Evolutionary conservation across 2,797 vertebrate genomes (phyloP).

Genomic region (Pempheris klunzingeri): DNA sequence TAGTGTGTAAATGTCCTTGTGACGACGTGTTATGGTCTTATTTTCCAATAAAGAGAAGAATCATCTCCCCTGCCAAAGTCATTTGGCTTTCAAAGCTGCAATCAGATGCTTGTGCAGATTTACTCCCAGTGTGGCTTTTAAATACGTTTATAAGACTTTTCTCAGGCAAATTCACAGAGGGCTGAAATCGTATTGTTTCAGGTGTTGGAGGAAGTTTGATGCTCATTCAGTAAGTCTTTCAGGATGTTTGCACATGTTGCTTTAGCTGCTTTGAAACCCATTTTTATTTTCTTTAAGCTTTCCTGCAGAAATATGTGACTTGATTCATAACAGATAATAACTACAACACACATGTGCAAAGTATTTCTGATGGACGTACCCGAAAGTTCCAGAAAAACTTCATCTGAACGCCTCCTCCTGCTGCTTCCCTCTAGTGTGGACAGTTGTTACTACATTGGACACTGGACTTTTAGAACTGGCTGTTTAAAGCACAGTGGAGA

Average conservation of each 20-base stretch:
- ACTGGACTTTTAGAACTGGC: background rate
- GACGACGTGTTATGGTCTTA: background rate
- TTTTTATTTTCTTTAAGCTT: conserved; percentile 12
- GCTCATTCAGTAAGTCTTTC: conserved; percentile 37
- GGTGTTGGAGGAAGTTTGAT: conserved; percentile 38
- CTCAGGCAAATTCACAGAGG: conserved; percentile 7
- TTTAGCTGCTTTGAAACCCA: conserved; percentile 15
- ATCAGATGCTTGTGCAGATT: background rate
- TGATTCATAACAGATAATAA: conserved; percentile 11
- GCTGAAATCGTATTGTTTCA: conserved; percentile 30
- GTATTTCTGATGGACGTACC: conserved; percentile 26
- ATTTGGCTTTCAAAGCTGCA: background rate
- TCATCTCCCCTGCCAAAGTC: conserved; percentile 2
- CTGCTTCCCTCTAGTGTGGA: conserved; percentile 69
- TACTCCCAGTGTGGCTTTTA: background rate
- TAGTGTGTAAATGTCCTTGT: background rate
- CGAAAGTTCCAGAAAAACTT: conserved; percentile 52
- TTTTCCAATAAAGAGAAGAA: conserved; percentile 6
- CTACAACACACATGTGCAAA: background rate
- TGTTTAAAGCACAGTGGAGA: background rate
- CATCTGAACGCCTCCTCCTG: conserved; percentile 4
- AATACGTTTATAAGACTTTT: conserved; percentile 3
- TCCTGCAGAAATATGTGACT: conserved; percentile 19
- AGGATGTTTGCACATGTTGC: conserved; percentile 3
- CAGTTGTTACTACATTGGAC: conserved; percentile 35